phyloP scores from a whole-genome alignment of 2,797 vertebrate species.

The Mormyrus proboscirostris region DNA sequence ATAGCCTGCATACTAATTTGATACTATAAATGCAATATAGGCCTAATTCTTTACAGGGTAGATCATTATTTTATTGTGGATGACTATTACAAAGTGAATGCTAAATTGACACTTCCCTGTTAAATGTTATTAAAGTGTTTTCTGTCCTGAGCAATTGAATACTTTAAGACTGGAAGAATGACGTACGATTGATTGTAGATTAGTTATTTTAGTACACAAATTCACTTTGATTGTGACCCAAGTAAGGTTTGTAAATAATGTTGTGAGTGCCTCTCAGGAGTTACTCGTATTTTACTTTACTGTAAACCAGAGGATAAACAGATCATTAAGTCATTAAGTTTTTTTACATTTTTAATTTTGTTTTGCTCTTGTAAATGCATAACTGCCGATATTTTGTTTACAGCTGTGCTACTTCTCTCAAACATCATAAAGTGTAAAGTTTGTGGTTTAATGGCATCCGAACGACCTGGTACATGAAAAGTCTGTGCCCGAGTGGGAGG shows the following conservation, averaged over 20 bases:
- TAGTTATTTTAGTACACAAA: background rate
- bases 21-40: background rate
- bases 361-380: background rate
- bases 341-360: conserved; percentile 10
- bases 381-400: background rate
- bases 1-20: background rate
- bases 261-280: background rate
- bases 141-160: background rate
- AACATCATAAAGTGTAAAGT: background rate
- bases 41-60: background rate
- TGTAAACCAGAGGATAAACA: background rate
- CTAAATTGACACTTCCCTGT: background rate
- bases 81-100: background rate
- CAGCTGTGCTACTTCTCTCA: background rate
- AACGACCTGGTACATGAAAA: background rate
- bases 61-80: background rate
- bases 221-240: background rate
- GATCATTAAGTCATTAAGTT: background rate
- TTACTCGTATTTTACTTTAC: background rate
- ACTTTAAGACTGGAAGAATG: background rate
- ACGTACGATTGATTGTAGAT: background rate
- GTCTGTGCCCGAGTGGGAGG: background rate
- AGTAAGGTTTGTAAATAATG: background rate
- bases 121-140: background rate
- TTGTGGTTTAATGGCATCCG: background rate